A percentile compares a stretch with the other conserved stretches of the same genome.
phyloP scores from a whole-genome alignment of 1,140 invertebrate species.

The Lordiphosa clarofinis region DNA sequence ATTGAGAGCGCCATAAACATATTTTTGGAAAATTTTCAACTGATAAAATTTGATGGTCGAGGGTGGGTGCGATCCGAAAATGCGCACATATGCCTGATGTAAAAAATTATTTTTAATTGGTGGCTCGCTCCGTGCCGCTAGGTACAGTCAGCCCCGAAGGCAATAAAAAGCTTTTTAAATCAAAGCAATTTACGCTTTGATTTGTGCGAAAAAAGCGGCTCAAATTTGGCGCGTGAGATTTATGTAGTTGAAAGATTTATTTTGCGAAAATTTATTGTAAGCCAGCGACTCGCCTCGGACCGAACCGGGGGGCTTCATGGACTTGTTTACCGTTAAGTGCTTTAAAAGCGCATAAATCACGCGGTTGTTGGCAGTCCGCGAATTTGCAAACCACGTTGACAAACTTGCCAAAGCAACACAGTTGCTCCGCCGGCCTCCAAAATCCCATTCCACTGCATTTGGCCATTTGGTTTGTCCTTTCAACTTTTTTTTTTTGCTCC shows the following conservation, averaged over 20 bases:
- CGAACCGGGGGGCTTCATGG: constrained; percentile 62
- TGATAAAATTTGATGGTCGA: constrained; percentile 60
- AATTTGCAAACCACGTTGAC: constrained; percentile 59
- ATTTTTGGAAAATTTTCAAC: constrained; percentile 61
- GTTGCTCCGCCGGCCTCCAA: constrained; percentile 5
- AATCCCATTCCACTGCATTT: background rate
- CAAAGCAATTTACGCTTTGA: constrained; percentile 76
- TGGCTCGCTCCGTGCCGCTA: constrained; percentile 28
- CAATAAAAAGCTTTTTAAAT: constrained; percentile 68
- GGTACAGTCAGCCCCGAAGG: constrained; percentile 56
- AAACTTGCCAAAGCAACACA: constrained; percentile 49
- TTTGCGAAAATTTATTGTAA: constrained; percentile 66
- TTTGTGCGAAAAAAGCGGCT: constrained; percentile 59
- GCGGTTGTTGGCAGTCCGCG: constrained; percentile 50
- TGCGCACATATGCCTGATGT: constrained; percentile 55
- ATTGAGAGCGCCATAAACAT: constrained; percentile 1
- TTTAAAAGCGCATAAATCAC: constrained; percentile 78
- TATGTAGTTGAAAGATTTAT: constrained; percentile 78
- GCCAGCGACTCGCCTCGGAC: constrained; percentile 23
- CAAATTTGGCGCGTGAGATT: constrained; percentile 73
- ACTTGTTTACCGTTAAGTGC: constrained; percentile 69
- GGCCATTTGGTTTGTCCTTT: constrained; percentile 15
- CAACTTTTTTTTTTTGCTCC: constrained; percentile 7
- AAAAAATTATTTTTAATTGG: constrained; percentile 72
- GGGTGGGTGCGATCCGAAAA: constrained; percentile 39